These are phyloP conservation scores for Arge pagana DNA, from an alignment of 2,888 invertebrate species.

Conservation along the genomic window DNA sequence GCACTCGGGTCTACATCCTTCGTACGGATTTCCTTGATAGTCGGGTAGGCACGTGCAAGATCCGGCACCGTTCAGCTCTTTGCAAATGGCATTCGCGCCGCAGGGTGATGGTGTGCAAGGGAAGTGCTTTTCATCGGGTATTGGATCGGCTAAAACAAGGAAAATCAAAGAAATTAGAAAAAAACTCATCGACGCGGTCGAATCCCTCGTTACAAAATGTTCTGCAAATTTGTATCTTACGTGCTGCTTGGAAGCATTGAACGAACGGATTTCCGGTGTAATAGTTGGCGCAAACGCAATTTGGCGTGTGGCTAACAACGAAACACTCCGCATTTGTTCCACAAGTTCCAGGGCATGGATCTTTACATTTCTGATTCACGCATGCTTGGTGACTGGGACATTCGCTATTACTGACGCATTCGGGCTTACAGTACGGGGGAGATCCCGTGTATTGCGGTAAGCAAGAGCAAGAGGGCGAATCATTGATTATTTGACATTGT, in stretches of 20 bases:
- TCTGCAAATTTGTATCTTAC: too few species aligned
- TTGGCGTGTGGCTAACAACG: constrained; percentile 74
- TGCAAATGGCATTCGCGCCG: constrained; percentile 80
- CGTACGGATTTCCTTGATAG: constrained; percentile 76
- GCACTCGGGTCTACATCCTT: constrained; percentile 72
- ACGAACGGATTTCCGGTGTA: constrained; percentile 49
- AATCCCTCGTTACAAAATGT: too few species aligned
- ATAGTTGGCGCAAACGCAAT: constrained; percentile 59
- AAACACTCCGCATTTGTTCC: constrained; percentile 72
- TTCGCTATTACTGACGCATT: constrained; percentile 73
- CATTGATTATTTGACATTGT: constrained; percentile 65
- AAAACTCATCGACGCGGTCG: too few species aligned
- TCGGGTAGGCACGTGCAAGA: constrained; percentile 75
- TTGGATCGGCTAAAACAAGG: constrained; percentile 32
- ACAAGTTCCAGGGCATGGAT: constrained; percentile 76
- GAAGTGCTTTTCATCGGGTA: constrained; percentile 42
- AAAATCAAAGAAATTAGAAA: constrained; percentile 9
- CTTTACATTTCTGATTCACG: constrained; percentile 71
- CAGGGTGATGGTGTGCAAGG: constrained; percentile 82
- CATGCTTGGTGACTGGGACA: constrained; percentile 70
- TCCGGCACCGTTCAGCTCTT: constrained; percentile 74
- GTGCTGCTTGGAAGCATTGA: constrained; percentile 36
- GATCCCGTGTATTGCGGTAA: constrained; percentile 68
- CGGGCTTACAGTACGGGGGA: constrained; percentile 74
- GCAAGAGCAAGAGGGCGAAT: constrained; percentile 71